Evolutionary conservation across 2,113 vertebrate species (phyloP).

Genomic region (Pterocles gutturalis): DNA sequence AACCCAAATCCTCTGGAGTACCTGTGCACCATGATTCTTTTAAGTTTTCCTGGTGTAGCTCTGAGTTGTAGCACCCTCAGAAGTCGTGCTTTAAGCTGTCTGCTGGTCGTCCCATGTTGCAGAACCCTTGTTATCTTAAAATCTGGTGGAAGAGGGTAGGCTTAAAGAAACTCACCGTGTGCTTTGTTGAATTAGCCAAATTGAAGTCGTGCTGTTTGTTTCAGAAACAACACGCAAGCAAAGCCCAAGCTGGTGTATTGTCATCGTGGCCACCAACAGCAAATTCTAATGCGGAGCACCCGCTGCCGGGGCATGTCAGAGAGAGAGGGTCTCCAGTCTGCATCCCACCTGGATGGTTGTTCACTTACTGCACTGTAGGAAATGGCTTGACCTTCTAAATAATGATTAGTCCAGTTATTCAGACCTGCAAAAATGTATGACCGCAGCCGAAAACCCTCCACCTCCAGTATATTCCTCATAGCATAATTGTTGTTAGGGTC

Average conservation of each 20-base stretch:
- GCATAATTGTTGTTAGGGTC: background rate
- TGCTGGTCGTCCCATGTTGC: fast-evolving
- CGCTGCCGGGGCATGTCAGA: fast-evolving
- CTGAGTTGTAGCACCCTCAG: background rate
- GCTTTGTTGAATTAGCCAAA: background rate
- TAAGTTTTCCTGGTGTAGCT: background rate
- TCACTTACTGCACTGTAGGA: background rate
- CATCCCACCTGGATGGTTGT: background rate
- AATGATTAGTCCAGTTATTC: background rate
- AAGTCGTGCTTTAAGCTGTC: background rate
- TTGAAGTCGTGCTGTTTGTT: background rate
- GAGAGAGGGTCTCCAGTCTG: background rate
- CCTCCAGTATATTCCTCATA: background rate
- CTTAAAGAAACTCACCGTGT: background rate
- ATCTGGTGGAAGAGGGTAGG: background rate
- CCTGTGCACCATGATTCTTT: background rate
- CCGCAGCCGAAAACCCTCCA: background rate
- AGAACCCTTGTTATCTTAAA: background rate
- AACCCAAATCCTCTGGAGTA: background rate
- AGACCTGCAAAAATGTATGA: background rate
- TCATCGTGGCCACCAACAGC: background rate
- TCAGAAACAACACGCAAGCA: background rate
- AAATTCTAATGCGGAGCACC: background rate
- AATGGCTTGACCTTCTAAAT: background rate
- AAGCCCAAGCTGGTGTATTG: background rate